Evolutionary conservation across 2,888 invertebrate genomes (phyloP).

Genomic region (Catocala sponsa): DNA sequence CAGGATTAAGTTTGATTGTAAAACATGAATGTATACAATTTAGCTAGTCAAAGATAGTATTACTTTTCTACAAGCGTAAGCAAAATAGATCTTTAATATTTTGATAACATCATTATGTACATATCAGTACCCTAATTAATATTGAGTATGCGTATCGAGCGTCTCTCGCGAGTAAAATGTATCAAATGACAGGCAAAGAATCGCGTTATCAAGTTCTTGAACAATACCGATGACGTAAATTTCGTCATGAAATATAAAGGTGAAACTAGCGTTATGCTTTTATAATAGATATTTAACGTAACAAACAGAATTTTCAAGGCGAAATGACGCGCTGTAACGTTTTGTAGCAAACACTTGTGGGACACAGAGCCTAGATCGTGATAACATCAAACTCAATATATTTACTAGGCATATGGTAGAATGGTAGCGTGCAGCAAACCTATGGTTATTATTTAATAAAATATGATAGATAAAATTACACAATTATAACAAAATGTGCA

Average conservation of each 20-base stretch:
- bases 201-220: constrained; percentile 16
- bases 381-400: constrained; percentile 11
- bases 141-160: neutral
- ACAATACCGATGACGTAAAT: constrained; percentile 60
- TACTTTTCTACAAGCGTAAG: too few relatives aligned
- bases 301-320: constrained; percentile 41
- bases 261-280: constrained; percentile 52
- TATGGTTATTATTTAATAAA: constrained; percentile 18
- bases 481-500: constrained; percentile 41
- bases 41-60: too few relatives aligned
- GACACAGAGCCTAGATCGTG: constrained; percentile 11
- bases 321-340: constrained; percentile 29
- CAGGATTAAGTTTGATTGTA: too few relatives aligned
- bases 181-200: neutral
- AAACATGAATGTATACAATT: too few relatives aligned
- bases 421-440: constrained; percentile 12
- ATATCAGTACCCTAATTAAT: too few relatives aligned
- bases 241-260: constrained; percentile 47
- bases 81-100: too few relatives aligned
- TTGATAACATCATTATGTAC: too few relatives aligned
- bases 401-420: constrained; percentile 17
- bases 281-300: constrained; percentile 20
- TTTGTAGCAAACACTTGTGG: constrained; percentile 26
- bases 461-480: constrained; percentile 18
- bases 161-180: neutral